Conservation (phyloP, 2,797 vertebrate genomes). For the Malurus splendens region DNA sequence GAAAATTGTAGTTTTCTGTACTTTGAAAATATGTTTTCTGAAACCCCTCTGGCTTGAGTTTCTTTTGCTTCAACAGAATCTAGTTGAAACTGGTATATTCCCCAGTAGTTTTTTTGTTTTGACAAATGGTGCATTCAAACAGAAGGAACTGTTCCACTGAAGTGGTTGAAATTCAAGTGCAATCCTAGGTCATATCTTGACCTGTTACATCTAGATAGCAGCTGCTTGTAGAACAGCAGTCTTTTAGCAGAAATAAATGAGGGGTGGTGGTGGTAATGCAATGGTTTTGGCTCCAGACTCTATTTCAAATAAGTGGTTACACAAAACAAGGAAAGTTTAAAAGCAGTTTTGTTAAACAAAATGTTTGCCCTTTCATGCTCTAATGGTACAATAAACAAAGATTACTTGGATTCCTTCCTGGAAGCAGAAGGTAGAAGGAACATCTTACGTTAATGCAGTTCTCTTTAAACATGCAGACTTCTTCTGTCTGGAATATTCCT, state of each 20-base stretch:
- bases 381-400: slow-evolving; percentile 14
- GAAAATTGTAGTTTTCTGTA: neutral
- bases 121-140: neutral
- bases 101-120: neutral
- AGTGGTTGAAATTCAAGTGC: neutral
- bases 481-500: neutral
- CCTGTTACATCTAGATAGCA: neutral
- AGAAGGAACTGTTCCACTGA: neutral
- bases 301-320: neutral
- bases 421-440: slow-evolving; percentile 9
- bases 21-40: neutral
- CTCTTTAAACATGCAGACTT: neutral
- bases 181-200: neutral
- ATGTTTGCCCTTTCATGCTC: neutral
- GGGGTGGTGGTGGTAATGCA: neutral
- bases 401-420: slow-evolving; percentile 4
- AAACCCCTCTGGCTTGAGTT: neutral
- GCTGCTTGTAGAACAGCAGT: neutral
- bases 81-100: neutral
- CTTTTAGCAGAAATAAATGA: neutral
- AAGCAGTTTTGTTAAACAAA: slow-evolving; percentile 1
- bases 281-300: neutral
- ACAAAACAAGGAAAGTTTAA: neutral
- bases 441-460: neutral
- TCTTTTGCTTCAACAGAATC: neutral